Percentiles rank a stretch among this genome's conserved stretches.
These are phyloP conservation scores for Microcebus tavaratra DNA, from an alignment of 2,113 vertebrate species.

Conservation along the genomic window DNA sequence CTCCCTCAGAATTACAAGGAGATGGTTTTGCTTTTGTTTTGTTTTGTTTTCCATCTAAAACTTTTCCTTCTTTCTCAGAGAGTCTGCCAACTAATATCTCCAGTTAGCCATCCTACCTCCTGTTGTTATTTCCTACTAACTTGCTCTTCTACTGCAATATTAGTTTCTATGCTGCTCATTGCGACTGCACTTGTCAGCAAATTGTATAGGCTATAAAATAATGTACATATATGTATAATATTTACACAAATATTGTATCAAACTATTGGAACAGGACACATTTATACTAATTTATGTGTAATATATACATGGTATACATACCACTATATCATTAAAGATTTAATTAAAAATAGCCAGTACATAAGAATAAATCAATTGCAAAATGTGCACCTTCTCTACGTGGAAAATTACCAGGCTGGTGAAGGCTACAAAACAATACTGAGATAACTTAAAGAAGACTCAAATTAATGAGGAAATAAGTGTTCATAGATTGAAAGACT, in stretches of 20 bases:
- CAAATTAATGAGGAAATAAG: rapidly evolving
- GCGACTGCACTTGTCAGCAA: not conserved
- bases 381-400: not conserved
- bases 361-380: not conserved
- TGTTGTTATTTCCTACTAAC: not conserved
- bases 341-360: not conserved
- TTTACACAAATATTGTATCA: not conserved
- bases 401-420: not conserved
- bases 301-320: not conserved
- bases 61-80: too few species aligned
- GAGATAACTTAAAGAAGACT: not conserved
- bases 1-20: too few species aligned
- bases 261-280: not conserved
- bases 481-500: not conserved
- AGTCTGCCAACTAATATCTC: too few species aligned
- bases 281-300: not conserved
- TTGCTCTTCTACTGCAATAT: not conserved
- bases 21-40: too few species aligned
- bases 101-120: too few species aligned
- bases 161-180: not conserved
- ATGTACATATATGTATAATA: not conserved
- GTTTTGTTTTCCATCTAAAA: too few species aligned
- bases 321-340: not conserved
- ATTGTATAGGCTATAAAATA: not conserved
- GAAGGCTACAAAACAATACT: not conserved